Conservation (phyloP, 1,140 invertebrate species). For the Agrilus planipennis region DNA sequence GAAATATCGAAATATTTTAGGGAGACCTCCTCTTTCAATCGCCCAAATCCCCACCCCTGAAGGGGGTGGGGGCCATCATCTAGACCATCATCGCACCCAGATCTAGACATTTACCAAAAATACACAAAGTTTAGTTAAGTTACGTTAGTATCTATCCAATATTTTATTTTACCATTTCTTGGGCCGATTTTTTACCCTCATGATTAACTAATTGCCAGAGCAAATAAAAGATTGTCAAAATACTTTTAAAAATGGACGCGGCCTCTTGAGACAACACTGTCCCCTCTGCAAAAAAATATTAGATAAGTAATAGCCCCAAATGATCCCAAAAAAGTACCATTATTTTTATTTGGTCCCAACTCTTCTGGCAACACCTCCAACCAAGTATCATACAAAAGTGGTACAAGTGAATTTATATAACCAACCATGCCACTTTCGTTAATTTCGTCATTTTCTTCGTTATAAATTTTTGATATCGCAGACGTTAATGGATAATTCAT, state of each 20-base stretch:
- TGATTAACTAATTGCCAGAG: conserved; percentile 13
- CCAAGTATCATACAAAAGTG: conserved; percentile 63
- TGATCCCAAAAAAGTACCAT: not conserved
- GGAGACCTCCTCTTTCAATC: no score
- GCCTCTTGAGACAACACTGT: conserved; percentile 20
- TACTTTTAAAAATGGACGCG: conserved; percentile 21
- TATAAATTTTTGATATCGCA: conserved; percentile 11
- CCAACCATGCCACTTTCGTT: not conserved
- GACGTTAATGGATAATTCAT: conserved; percentile 19
- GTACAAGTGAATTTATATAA: conserved; percentile 39
- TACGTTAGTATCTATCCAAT: no score
- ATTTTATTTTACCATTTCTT: no score
- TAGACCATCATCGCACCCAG: no score
- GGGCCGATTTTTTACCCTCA: conserved; percentile 1
- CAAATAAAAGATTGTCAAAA: conserved; percentile 22
- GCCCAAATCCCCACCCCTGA: no score
- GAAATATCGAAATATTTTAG: no score
- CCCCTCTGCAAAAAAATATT: conserved; percentile 13
- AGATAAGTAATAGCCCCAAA: not conserved
- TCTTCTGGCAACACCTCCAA: conserved; percentile 48
- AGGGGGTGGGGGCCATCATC: no score
- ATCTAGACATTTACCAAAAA: no score
- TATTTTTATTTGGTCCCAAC: conserved; percentile 8
- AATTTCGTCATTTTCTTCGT: no score
- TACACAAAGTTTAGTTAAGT: no score